Evolutionary conservation across 2,888 invertebrate species (phyloP).

Genomic region (Bembecia ichneumoniformis): DNA sequence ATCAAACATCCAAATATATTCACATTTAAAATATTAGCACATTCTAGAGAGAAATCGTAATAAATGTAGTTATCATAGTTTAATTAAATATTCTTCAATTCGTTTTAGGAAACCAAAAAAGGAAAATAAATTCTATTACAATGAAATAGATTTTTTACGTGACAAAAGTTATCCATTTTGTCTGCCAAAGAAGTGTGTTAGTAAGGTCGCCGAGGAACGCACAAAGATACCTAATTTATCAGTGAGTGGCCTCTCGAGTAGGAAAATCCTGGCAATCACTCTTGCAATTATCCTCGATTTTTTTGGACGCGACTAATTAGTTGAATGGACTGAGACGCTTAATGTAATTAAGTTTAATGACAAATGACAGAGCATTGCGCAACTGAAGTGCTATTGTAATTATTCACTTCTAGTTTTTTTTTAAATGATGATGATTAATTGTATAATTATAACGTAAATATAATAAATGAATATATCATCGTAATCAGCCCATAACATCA

Average conservation of each 20-base stretch:
- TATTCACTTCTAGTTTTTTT: background rate
- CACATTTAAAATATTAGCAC: too few relatives aligned
- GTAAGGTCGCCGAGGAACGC: background rate
- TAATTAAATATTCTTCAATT: too few relatives aligned
- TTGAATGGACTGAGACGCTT: constrained; percentile 54
- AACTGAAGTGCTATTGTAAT: background rate
- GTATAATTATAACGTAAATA: too few relatives aligned
- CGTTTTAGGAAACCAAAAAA: too few relatives aligned
- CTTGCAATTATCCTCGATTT: constrained; percentile 59
- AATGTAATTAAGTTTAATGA: constrained; percentile 61
- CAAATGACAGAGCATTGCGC: constrained; percentile 30
- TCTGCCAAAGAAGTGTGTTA: background rate
- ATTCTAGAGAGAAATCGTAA: too few relatives aligned
- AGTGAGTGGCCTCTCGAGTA: constrained; percentile 40
- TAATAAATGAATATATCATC: too few relatives aligned
- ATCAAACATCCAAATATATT: too few relatives aligned
- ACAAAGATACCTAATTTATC: constrained; percentile 37
- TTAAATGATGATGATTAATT: constrained; percentile 9
- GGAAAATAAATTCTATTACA: too few relatives aligned
- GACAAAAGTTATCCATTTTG: background rate
- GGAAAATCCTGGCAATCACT: constrained; percentile 59
- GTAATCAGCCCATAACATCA: too few relatives aligned
- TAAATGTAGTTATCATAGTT: too few relatives aligned
- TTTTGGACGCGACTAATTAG: constrained; percentile 59
- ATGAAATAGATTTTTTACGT: too few relatives aligned